Base-by-base conservation (phyloP, 2,113 vertebrate species). In the Prionailurus viverrinus region DNA sequence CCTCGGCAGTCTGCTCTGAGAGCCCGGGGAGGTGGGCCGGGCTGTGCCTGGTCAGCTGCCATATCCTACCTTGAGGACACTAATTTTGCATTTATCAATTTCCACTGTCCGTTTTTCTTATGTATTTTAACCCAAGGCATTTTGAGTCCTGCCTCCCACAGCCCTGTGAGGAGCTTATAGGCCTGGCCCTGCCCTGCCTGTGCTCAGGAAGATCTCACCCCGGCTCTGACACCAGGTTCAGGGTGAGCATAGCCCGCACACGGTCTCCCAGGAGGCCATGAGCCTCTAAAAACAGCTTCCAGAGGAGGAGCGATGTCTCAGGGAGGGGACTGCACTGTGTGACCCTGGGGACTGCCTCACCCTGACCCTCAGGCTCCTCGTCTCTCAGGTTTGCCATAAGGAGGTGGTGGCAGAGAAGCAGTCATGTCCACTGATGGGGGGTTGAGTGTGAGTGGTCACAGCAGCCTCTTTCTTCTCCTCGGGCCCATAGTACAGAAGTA, bases 341-440 rank as follows among this genome's bases (percentile, higher is more conserved):
- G 3, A 45, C 31, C 55, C n/a, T 27, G 5, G 8, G 63, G n/a
- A 63, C 4, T 0, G 0, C n/a, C 10, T 27, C 18, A 12, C 12
- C 16, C 9, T 39, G 45, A 27, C 36, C 63, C 68, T 63, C 41
- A 25, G 58, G 39, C 58, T 36, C 21, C 39, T 45, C 31, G 12
- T 55, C 16, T 36, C 39, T 2, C 2, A 16, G 55, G 36, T 48
- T 7, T 14, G 27, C 51, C 8, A 0, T 3, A 21, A 66, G 29
- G 45, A 45, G 41, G 15, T 5, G 11, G 27, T 5, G 21, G 23
- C 29, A 45, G 55, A 55, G 74, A 14, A 73, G 29, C 6, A 3
- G 7, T 3, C 33, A 11, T 3, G 48, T 7, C 13, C 33, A 21
- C 31, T 7, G 76, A 36, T 4, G 8, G 6, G 63, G 58, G 14